These are phyloP conservation scores for Polypedilum pembai DNA, from an alignment of 1,140 invertebrate species.

Conservation along the genomic window DNA sequence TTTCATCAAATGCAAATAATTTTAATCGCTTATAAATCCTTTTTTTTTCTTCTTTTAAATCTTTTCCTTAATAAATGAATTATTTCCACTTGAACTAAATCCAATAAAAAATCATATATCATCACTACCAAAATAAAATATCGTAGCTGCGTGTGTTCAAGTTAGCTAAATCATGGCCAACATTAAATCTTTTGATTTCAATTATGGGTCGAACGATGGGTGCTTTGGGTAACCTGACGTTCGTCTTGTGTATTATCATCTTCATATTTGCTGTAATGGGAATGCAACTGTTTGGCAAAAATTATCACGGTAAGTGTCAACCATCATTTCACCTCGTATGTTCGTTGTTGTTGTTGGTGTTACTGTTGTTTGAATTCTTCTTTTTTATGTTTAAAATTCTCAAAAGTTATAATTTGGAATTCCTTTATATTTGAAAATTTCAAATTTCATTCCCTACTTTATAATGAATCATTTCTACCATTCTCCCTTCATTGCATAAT, in stretches of 20 bases:
- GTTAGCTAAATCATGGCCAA: conserved; percentile 96
- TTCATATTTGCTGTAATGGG: conserved; percentile 98
- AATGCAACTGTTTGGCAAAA: conserved; percentile 91
- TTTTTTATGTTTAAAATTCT: conserved; percentile 28
- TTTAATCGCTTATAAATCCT: conserved; percentile 12
- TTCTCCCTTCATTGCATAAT: not conserved
- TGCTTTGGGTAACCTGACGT: conserved; percentile 91
- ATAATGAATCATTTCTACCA: not conserved
- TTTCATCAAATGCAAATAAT: conserved; percentile 30
- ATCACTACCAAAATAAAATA: conserved; percentile 33
- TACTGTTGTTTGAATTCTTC: conserved; percentile 26
- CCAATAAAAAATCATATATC: conserved; percentile 16
- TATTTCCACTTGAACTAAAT: conserved; percentile 18
- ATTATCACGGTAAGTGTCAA: conserved; percentile 66
- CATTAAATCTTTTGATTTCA: conserved; percentile 91
- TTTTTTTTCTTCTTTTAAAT: conserved; percentile 32
- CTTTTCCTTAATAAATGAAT: conserved; percentile 23
- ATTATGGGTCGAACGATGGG: conserved; percentile 96
- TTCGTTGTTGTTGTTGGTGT: conserved; percentile 29
- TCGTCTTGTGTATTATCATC: conserved; percentile 93
- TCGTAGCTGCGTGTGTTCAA: conserved; percentile 92
- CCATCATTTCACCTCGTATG: not conserved
- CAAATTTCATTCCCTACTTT: not conserved
- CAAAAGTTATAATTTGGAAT: not conserved
- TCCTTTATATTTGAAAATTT: not conserved